Evolutionary conservation across 2,797 vertebrate species (phyloP).

Genomic region (Gallinago nigripennis): DNA sequence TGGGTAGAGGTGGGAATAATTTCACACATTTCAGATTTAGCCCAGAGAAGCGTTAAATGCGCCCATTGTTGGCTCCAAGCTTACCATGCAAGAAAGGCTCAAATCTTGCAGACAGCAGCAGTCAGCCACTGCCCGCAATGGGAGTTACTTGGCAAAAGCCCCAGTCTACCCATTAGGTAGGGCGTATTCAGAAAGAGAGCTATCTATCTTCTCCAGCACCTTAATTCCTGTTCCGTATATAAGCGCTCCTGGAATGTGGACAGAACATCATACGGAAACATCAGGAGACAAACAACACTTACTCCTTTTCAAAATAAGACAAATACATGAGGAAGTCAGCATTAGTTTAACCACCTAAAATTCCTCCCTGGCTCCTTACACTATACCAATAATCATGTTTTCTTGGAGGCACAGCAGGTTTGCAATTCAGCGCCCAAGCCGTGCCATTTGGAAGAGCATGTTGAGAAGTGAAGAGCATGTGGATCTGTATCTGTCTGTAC

Average conservation of each 20-base stretch:
- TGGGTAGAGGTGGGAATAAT: not conserved
- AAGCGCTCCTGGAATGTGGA: not conserved
- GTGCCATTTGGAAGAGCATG: not conserved
- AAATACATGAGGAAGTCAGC: not conserved
- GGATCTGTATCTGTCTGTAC: rapidly evolving
- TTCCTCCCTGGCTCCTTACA: not conserved
- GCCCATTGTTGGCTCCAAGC: not conserved
- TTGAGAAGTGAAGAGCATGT: not conserved
- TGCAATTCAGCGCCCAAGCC: not conserved
- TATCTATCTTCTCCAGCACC: not conserved
- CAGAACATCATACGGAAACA: not conserved
- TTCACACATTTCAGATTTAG: not conserved
- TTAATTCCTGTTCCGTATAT: not conserved
- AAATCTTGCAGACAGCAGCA: not conserved
- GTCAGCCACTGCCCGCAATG: not conserved
- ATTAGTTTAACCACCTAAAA: not conserved
- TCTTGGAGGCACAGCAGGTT: not conserved
- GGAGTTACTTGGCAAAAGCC: not conserved
- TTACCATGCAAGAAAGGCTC: not conserved
- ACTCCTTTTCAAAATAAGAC: not conserved
- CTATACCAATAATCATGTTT: not conserved
- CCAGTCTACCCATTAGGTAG: not conserved
- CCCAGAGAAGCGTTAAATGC: not conserved
- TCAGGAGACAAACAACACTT: not conserved
- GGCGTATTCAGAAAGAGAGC: not conserved